phyloP scores from a whole-genome alignment of 2,888 invertebrate genomes.

The Drosophila parthenogenetica region DNA sequence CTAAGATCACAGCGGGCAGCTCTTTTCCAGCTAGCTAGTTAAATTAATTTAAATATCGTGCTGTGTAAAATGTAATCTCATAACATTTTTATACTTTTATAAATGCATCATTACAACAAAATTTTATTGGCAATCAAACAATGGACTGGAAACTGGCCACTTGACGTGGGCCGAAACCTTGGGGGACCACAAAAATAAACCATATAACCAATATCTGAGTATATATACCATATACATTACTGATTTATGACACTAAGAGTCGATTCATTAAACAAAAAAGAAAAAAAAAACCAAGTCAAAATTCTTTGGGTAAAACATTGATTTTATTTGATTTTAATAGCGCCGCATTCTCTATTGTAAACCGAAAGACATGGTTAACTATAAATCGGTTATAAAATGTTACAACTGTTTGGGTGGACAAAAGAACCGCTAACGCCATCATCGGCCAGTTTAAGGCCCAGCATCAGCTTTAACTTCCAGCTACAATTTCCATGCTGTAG shows the following conservation, averaged over 20 bases:
- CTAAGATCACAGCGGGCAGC: constrained; percentile 10
- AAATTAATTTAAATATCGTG: constrained; percentile 69
- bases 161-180: constrained; percentile 55
- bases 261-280: constrained; percentile 65
- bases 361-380: constrained; percentile 49
- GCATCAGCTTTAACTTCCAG: constrained; percentile 49
- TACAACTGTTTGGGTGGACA: constrained; percentile 63
- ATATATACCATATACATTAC: constrained; percentile 61
- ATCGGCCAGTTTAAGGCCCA: constrained; percentile 44
- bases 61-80: constrained; percentile 45
- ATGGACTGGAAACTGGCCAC: constrained; percentile 24
- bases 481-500: neutral
- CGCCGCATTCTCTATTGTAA: constrained; percentile 44
- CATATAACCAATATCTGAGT: too few relatives aligned
- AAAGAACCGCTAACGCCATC: constrained; percentile 78
- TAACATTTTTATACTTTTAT: constrained; percentile 68
- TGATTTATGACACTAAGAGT: constrained; percentile 65
- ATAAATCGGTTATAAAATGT: constrained; percentile 64
- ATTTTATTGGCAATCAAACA: constrained; percentile 65
- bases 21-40: constrained; percentile 12
- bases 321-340: constrained; percentile 78
- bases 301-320: constrained; percentile 55
- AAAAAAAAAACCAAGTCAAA: neutral
- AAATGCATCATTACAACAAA: constrained; percentile 72
- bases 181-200: neutral